Percentiles rank a stretch among this genome's conserved stretches.
Conservation (phyloP, 2,797 vertebrate species). For the Borostomias antarcticus region DNA sequence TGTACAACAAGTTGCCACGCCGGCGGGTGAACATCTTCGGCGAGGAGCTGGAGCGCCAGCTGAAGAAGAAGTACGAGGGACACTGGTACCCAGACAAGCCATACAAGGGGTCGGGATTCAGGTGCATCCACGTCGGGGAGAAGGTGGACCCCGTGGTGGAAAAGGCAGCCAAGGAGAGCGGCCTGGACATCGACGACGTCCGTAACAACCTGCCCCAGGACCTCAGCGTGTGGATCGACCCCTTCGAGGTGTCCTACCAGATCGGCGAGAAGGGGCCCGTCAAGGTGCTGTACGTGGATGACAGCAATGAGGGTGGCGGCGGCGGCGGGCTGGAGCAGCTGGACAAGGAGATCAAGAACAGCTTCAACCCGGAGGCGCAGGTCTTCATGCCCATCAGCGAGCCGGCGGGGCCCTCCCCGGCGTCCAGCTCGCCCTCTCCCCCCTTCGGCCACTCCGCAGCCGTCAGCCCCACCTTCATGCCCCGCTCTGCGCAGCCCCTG, state of each 20-base stretch:
- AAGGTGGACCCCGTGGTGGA: conserved; percentile 97
- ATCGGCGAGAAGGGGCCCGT: conserved; percentile 97
- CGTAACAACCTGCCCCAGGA: conserved; percentile 97
- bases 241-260: conserved; percentile 97
- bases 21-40: conserved; percentile 97
- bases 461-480: conserved; percentile 96
- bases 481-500: conserved; percentile 93
- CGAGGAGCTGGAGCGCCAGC: conserved; percentile 95
- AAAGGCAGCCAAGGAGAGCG: conserved; percentile 97
- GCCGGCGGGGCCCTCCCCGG: conserved; percentile 82
- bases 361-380: conserved; percentile 98
- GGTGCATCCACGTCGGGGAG: conserved; percentile 96
- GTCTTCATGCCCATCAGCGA: conserved; percentile 97
- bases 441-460: conserved; percentile 94
- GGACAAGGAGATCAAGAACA: conserved; percentile 99
- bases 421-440: conserved; percentile 95
- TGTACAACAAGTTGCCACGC: conserved; percentile 98
- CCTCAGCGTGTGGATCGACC: conserved; percentile 98
- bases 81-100: conserved; percentile 99
- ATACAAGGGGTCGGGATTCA: conserved; percentile 97
- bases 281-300: conserved; percentile 96
- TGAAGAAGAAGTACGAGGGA: conserved; percentile 97
- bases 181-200: conserved; percentile 95
- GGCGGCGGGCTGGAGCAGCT: conserved; percentile 84
- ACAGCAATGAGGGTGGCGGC: conserved; percentile 84